Evolutionary conservation across 2,797 vertebrate species (phyloP), one percentile per base, ranked within the genome.

Genomic region (Enteromius argenteus): DNA sequence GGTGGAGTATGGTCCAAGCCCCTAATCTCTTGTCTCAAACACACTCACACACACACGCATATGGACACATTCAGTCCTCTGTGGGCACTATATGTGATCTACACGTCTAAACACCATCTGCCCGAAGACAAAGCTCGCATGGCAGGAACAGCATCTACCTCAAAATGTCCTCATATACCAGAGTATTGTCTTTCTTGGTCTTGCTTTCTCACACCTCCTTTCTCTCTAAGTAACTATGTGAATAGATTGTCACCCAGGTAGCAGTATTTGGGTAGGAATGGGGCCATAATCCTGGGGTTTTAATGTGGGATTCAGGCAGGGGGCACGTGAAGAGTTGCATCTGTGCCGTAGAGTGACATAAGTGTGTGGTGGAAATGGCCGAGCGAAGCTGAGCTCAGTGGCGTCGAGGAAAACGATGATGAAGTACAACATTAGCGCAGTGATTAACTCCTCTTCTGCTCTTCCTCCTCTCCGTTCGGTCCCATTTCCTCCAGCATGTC

Each of bases 401-500:
- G 89, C 89, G 85, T 76, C 19, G 46, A 87, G 86, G 89, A 92
- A 95, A 95, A 95, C 92, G 91, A 94, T 95, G 95, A 96, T 95
- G 94, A 95, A 96, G 93, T 94, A 91, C 91, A 90, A 92, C 94
- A 95, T 95, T 95, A 95, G 93, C 81, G 86, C 87, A 88, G 93
- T 94, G 94, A 96, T 95, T 96, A 95, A 95, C 94, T 95, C 92
- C 93, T 94, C 93, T 91, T 92, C 90, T 91, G 89, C 91, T 93
- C 88, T 95, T 95, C 94, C 92, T 93, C 90, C 75, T 77, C 83
- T 84, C 93, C 92, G 92, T 95, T 95, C 93, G 92, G 92, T 94
- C 92, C 94, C 94, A 95, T 95, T 95, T 96, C 94, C 94, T 95
- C 92, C 92, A 91, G 90, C 87, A 72, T 84, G 87, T 89, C 85